phyloP scores from a whole-genome alignment of 1,140 invertebrate genomes.

The Listronotus oregonensis region DNA sequence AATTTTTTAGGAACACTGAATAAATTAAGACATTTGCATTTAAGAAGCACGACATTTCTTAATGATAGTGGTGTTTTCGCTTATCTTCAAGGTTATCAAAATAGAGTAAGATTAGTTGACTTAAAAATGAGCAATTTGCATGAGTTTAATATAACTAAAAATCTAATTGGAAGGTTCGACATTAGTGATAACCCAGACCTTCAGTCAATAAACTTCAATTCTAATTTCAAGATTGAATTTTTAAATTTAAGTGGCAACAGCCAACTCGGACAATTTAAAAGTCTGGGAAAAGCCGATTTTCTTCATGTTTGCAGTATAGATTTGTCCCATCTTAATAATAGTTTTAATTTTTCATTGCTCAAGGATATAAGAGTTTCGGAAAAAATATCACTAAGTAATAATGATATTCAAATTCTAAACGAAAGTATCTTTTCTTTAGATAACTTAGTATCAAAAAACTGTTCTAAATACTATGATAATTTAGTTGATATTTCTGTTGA shows the following conservation, averaged over 20 bases:
- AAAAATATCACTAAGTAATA: background rate
- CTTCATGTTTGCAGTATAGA: conserved; percentile 8
- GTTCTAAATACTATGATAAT: background rate
- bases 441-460: background rate
- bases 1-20: conserved; percentile 10
- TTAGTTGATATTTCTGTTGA: conserved; percentile 1
- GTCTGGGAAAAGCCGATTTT: background rate
- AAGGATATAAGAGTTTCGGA: background rate
- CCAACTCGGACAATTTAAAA: background rate
- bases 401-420: conserved; percentile 1
- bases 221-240: background rate
- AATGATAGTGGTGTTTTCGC: conserved; percentile 8
- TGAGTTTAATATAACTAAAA: background rate
- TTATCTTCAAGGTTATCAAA: conserved; percentile 1
- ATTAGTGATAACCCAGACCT: conserved; percentile 16
- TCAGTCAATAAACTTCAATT: background rate
- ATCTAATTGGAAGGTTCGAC: background rate
- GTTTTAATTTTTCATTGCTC: background rate
- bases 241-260: conserved; percentile 18
- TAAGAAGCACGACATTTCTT: conserved; percentile 5
- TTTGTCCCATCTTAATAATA: conserved; percentile 7
- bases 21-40: conserved; percentile 4
- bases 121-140: conserved; percentile 6
- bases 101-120: conserved; percentile 1
- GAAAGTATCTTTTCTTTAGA: background rate